Base-by-base conservation (phyloP, 2,888 invertebrate species). In the Cheilosia pagana region DNA sequence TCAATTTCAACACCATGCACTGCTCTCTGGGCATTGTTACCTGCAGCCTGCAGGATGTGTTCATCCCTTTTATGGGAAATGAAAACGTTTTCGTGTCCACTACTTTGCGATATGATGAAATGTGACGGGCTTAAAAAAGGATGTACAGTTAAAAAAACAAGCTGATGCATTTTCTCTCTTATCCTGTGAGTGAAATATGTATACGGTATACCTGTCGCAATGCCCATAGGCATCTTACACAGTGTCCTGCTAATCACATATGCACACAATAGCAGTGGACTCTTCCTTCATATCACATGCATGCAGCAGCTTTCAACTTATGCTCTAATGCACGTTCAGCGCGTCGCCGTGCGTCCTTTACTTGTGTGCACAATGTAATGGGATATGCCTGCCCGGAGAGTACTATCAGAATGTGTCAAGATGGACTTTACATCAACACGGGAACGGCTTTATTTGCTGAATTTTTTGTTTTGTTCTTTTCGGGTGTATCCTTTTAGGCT, bases 201-300 rank as follows among this genome's bases (percentile, higher is more conserved):
- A 31, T 70, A 45, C 19, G 3, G 35, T 35, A 35, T 35, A 72
- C 71, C 60, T 52, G 52, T 50, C 71, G 52, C 71, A 72, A 50
- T 60, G 71, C 52, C 60, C 41, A 52, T 10, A 62, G 59, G 60
- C 41, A 72, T 72, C 71, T 62, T 70, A 35, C 23, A 57, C 55
- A 23, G 31, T 31, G 57, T 60, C 71, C 71, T 60, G 71, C 60
- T 72, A 72, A 72, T 72, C 71, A 60, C 41, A 72, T 72, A 72
- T 72, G 71, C 71, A 60, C 71, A 60, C 71, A 60, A 72, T 72
- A 28, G 23, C 3, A 14, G 28, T 23, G 23, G 41, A n/a, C n/a
- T 31, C 1, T 41, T 28, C n/a, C 39, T 25, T 8, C 10, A 55
- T 21, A 28, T n/a, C 21, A 1, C n/a, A n/a, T n/a, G n/a, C n/a